Conservation (phyloP, 2,888 invertebrate species). For the Ypsolopha scabrella region DNA sequence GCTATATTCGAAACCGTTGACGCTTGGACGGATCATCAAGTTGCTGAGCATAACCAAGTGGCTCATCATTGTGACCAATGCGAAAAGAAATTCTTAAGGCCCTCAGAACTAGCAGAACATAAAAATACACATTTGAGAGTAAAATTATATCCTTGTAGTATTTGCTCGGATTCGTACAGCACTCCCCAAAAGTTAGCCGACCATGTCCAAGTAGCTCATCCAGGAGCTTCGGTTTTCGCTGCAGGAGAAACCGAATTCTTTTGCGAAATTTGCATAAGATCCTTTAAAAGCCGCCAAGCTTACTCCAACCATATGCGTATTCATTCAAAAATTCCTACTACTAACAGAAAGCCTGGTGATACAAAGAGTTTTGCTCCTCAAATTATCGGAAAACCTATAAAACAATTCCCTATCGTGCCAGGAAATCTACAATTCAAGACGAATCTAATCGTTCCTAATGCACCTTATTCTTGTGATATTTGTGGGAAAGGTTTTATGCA, state of each 20-base stretch:
- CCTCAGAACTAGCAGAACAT: slow-evolving; percentile 73
- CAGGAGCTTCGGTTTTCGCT: slow-evolving; percentile 34
- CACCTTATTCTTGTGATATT: slow-evolving; percentile 71
- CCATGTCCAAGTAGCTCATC: slow-evolving; percentile 63
- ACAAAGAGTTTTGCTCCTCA: slow-evolving; percentile 49
- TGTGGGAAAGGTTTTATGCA: slow-evolving; percentile 74
- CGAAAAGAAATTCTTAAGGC: slow-evolving; percentile 71
- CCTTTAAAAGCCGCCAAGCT: slow-evolving; percentile 69
- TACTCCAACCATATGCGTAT: slow-evolving; percentile 68
- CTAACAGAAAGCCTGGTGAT: slow-evolving; percentile 54
- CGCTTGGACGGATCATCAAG: slow-evolving; percentile 71
- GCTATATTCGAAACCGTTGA: slow-evolving; percentile 67
- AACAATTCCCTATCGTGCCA: slow-evolving; percentile 41
- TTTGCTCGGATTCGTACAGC: slow-evolving; percentile 71
- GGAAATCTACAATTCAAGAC: slow-evolving; percentile 46
- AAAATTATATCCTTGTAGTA: slow-evolving; percentile 73
- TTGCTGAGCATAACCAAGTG: slow-evolving; percentile 64
- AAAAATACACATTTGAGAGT: slow-evolving; percentile 75
- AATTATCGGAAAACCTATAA: slow-evolving; percentile 55
- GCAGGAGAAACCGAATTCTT: slow-evolving; percentile 47
- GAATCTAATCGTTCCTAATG: slow-evolving; percentile 53
- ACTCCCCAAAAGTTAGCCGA: slow-evolving; percentile 73
- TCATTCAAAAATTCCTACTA: slow-evolving; percentile 62
- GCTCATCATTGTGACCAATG: slow-evolving; percentile 73
- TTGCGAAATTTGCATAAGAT: slow-evolving; percentile 71